phyloP scores from a whole-genome alignment of 2,888 invertebrate species.

The Nephrocerus scutellatus region DNA sequence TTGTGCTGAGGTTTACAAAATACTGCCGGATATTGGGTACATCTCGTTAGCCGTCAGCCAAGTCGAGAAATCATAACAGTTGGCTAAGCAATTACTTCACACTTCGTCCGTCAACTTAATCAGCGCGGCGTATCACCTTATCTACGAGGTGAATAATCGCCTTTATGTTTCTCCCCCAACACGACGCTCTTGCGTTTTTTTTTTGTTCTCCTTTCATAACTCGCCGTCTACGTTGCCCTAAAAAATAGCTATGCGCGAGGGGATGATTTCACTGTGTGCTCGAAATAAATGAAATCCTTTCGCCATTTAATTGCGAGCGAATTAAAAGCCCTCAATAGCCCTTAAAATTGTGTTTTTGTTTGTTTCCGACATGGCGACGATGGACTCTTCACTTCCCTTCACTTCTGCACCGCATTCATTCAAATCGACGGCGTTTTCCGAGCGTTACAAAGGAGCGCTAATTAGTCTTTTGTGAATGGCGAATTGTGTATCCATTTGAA shows the following conservation, averaged over 20 bases:
- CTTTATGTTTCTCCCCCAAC: no score
- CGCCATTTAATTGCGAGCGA: no score
- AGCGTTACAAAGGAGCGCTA: slow-evolving; percentile 6
- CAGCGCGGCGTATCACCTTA: no score
- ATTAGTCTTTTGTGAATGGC: slow-evolving; percentile 11
- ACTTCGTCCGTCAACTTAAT: neutral
- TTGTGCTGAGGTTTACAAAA: no score
- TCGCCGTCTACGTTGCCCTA: slow-evolving; percentile 1
- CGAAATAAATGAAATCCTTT: no score
- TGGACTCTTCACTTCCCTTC: no score
- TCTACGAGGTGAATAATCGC: no score
- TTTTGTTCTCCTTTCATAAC: neutral
- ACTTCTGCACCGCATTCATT: no score
- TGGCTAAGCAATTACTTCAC: slow-evolving; percentile 8
- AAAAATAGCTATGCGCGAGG: neutral
- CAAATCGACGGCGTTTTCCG: neutral
- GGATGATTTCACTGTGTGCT: neutral
- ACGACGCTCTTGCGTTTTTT: no score
- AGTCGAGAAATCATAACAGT: slow-evolving; percentile 8
- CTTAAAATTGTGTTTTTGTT: neutral
- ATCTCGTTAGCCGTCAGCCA: neutral
- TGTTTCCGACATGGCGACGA: no score
- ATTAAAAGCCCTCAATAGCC: slow-evolving; percentile 3
- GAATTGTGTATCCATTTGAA: slow-evolving; percentile 6
- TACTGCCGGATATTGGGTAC: no score